Conservation (phyloP, 1,140 invertebrate species). For the Campoletis sonorensis region DNA sequence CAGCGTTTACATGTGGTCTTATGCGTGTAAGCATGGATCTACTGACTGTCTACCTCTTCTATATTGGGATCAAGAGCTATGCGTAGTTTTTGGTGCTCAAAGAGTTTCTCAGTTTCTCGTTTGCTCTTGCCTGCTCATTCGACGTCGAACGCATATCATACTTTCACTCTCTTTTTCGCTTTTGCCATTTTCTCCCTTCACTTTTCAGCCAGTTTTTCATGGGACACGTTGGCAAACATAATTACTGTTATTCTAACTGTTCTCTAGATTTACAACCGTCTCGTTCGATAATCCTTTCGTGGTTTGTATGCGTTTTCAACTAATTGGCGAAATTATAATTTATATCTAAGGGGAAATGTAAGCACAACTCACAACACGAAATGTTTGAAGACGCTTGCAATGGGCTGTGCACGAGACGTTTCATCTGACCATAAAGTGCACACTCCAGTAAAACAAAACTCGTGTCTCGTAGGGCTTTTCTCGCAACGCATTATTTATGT, state of each 20-base stretch:
- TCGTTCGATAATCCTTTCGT: conserved; percentile 22
- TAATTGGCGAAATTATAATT: conserved; percentile 57
- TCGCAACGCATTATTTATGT: no score
- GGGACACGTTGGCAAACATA: conserved; percentile 10
- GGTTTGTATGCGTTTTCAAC: conserved; percentile 23
- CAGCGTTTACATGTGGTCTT: not conserved
- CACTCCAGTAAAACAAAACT: no score
- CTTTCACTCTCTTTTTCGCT: conserved; percentile 16
- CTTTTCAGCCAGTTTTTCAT: not conserved
- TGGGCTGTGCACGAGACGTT: not conserved
- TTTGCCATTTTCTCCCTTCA: conserved; percentile 2
- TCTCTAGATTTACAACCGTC: conserved; percentile 58
- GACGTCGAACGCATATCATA: conserved; percentile 20
- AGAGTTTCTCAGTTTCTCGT: conserved; percentile 51
- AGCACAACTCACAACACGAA: not conserved
- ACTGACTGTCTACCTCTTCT: conserved; percentile 46
- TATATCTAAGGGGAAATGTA: conserved; percentile 44
- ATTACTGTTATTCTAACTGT: conserved; percentile 59
- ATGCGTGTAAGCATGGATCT: not conserved
- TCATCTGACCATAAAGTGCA: not conserved
- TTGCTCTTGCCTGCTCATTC: conserved; percentile 4
- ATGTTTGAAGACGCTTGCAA: conserved; percentile 30
- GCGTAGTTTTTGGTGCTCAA: conserved; percentile 45
- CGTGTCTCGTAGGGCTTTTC: no score
- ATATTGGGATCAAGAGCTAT: conserved; percentile 65